Percentiles rank a stretch among this genome's conserved stretches.
phyloP scores from a whole-genome alignment of 2,797 vertebrate species.

The Smutsia temminckii region DNA sequence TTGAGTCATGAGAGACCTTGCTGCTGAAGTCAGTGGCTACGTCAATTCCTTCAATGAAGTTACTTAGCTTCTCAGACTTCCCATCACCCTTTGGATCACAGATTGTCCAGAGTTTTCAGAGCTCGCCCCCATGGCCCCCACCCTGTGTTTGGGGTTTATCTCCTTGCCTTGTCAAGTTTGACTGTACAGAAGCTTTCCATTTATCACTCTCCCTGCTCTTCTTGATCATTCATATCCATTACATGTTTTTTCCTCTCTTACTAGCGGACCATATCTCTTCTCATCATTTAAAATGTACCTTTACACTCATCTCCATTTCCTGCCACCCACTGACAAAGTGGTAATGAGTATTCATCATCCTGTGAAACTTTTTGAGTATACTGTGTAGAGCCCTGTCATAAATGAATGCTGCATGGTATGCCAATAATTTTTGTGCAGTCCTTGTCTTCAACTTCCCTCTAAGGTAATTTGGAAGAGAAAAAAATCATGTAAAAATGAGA shows the following conservation, averaged over 20 bases:
- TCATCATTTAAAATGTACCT: constrained; percentile 36
- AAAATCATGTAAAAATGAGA: neutral
- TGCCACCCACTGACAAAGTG: constrained; percentile 18
- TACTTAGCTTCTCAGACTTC: neutral
- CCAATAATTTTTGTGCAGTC: neutral
- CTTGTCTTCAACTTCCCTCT: constrained; percentile 51
- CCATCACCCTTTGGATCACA: neutral
- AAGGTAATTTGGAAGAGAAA: constrained; percentile 11
- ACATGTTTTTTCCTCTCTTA: neutral
- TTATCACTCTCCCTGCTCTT: neutral
- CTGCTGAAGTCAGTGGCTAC: neutral
- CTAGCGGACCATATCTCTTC: neutral
- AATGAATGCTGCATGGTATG: neutral
- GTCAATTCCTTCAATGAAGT: neutral
- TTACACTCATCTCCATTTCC: neutral
- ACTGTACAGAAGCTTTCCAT: neutral
- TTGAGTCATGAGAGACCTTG: neutral
- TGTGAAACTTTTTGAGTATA: constrained; percentile 4
- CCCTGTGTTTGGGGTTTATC: neutral
- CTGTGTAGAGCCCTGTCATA: neutral
- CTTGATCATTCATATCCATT: neutral
- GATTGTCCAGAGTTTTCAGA: neutral
- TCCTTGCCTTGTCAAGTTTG: neutral
- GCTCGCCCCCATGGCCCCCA: fast-evolving
- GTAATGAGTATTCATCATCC: constrained; percentile 34